These are phyloP conservation scores for Melanophora roralis DNA, from an alignment of 2,888 invertebrate species.

Conservation along the genomic window DNA sequence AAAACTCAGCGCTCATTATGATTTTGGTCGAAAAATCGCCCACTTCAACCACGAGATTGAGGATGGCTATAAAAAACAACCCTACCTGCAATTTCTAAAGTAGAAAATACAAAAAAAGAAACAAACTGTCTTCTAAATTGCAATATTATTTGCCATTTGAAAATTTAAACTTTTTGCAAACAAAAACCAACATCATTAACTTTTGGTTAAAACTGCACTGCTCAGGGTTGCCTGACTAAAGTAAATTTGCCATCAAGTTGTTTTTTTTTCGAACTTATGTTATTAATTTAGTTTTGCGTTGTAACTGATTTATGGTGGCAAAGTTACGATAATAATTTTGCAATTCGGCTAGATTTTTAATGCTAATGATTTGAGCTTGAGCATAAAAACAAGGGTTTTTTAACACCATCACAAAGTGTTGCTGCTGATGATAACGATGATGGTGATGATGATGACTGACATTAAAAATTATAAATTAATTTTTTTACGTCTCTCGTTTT, in stretches of 20 bases:
- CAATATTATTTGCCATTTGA: too few species aligned
- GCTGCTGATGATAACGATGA: constrained; percentile 24
- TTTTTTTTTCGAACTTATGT: not conserved
- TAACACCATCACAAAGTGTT: constrained; percentile 28
- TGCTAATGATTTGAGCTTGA: constrained; percentile 18
- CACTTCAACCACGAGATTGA: too few species aligned
- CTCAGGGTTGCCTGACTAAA: constrained; percentile 25
- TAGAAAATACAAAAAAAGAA: too few species aligned
- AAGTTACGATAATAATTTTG: not conserved
- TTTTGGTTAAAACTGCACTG: not conserved
- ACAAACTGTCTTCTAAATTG: too few species aligned
- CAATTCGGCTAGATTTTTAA: constrained; percentile 9
- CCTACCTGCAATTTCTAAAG: too few species aligned
- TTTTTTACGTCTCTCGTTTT: not conserved
- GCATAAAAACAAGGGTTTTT: not conserved
- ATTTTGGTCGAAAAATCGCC: too few species aligned
- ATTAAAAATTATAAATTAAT: constrained; percentile 35
- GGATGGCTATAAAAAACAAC: too few species aligned
- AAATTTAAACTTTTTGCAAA: not conserved
- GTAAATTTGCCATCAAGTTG: constrained; percentile 31
- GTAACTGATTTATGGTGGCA: not conserved
- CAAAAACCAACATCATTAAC: not conserved
- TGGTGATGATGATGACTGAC: constrained; percentile 50
- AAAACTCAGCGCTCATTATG: too few species aligned
- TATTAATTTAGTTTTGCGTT: too few species aligned